Evolutionary conservation across 2,888 invertebrate genomes (phyloP), one percentile per base, ranked within the genome.

Genomic region (Cantharis rustica): DNA sequence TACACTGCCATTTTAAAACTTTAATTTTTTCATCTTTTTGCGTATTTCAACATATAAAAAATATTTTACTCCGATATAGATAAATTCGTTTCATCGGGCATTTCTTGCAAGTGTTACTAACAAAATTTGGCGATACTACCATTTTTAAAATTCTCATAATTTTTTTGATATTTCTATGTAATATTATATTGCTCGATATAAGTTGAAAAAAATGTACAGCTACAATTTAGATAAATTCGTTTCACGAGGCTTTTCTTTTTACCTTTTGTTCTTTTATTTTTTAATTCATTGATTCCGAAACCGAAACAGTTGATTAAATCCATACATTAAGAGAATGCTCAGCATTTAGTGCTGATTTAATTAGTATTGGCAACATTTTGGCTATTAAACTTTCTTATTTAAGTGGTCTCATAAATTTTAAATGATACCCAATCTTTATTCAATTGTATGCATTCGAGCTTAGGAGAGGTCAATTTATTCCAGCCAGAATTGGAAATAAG

Each of bases 321-420:
- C 47, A 47, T 47, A 47, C 47, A 47, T 47, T 47, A 47, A 47
- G 64, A 23, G 64, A 20, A 23, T 16, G 64, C 17, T 66, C 64
- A 16, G 23, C 64, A 66, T 66, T 66, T 66, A 23, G 64, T 66
- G 64, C 64, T 15, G 64, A 66, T 66, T 66, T 66, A 66, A 66
- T 66, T 66, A 66, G 64, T 66, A 66, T 66, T 16, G 64, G 64
- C 64, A 20, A 66, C 64, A 66, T 66, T 66, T 47, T 66, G 23
- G 15, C 64, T 66, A 66, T 66, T 66, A 66, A 64, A 72, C 16
- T 15, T 17, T 70, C 69, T 75, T 77, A 47, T 69, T 75, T 71
- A 77, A 77, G 61, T 71, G 74, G 66, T 31, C 77, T 77, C 77
- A 77, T 77, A 74, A 77, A 77, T 77, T 74, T 77, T 77, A 77